Conservation (phyloP, 2,888 invertebrate species). For the Colletes collaris region DNA sequence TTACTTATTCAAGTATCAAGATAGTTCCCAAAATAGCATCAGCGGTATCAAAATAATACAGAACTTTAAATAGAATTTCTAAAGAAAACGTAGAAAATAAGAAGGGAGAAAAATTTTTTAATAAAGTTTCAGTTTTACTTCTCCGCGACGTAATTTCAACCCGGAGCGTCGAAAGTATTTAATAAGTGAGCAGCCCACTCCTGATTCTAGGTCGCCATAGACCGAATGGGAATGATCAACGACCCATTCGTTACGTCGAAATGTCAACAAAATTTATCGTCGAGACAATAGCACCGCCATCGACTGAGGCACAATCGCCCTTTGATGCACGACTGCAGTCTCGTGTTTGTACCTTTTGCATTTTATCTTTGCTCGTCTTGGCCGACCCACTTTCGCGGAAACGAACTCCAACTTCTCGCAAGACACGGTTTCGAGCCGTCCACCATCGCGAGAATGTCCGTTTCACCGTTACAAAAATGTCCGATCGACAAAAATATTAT, state of each 20-base stretch:
- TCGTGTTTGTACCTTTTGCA: conserved; percentile 20
- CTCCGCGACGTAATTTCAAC: neutral
- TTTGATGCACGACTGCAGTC: conserved; percentile 30
- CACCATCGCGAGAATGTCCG: conserved; percentile 33
- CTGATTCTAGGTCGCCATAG: neutral
- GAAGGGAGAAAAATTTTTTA: no score
- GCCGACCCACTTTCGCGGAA: conserved; percentile 49
- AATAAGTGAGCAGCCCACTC: neutral
- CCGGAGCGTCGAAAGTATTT: neutral
- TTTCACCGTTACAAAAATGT: conserved; percentile 49
- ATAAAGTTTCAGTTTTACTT: no score
- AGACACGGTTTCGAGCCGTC: conserved; percentile 3
- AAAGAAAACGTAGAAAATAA: no score
- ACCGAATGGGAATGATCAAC: conserved; percentile 35
- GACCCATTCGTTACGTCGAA: conserved; percentile 31
- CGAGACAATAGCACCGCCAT: conserved; percentile 22
- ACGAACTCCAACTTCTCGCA: conserved; percentile 17
- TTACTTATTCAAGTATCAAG: no score
- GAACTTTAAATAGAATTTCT: no score
- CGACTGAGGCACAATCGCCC: conserved; percentile 25
- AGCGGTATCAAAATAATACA: no score
- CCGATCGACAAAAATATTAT: conserved; percentile 28
- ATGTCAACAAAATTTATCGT: conserved; percentile 48
- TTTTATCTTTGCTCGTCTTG: conserved; percentile 33
- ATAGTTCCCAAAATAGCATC: no score